Evolutionary conservation across 2,113 vertebrate species (phyloP).

Genomic region (Ptychochromis oligacanthus): DNA sequence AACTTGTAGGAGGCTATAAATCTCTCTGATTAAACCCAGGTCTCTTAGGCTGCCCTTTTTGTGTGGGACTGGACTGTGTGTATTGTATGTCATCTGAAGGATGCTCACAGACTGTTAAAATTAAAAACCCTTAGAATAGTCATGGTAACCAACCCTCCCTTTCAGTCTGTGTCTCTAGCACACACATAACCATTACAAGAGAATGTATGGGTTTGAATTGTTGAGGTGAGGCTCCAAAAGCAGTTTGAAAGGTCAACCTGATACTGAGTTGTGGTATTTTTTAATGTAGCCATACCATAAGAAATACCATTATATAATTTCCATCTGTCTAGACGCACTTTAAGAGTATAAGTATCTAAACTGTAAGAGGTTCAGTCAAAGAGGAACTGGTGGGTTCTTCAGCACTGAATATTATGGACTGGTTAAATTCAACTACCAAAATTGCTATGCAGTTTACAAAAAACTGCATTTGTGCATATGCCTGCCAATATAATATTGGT

Average conservation of each 20-base stretch:
- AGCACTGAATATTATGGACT: neutral
- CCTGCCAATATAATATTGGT: neutral
- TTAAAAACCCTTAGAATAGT: constrained; percentile 56
- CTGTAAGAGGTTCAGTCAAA: neutral
- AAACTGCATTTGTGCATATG: neutral
- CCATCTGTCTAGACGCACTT: neutral
- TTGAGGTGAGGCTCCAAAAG: constrained; percentile 11
- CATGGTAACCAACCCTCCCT: constrained; percentile 61
- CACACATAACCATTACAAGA: constrained; percentile 12
- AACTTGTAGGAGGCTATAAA: constrained; percentile 59
- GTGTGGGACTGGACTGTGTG: constrained; percentile 51
- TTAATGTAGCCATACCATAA: neutral
- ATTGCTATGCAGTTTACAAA: neutral
- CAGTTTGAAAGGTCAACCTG: constrained; percentile 19
- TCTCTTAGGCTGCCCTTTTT: constrained; percentile 59
- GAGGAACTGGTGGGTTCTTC: neutral
- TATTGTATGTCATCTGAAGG: constrained; percentile 63
- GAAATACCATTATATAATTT: neutral
- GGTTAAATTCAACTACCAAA: neutral
- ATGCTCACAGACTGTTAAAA: constrained; percentile 71
- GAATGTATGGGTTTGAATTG: constrained; percentile 14
- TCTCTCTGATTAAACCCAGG: constrained; percentile 66
- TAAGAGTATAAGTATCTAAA: too few relatives aligned
- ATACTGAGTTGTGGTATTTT: constrained; percentile 24
- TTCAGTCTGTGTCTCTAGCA: constrained; percentile 13